Percentiles rank a stretch among this genome's conserved stretches.
phyloP scores from a whole-genome alignment of 2,113 vertebrate genomes.

The Daphoenositta chrysoptera region DNA sequence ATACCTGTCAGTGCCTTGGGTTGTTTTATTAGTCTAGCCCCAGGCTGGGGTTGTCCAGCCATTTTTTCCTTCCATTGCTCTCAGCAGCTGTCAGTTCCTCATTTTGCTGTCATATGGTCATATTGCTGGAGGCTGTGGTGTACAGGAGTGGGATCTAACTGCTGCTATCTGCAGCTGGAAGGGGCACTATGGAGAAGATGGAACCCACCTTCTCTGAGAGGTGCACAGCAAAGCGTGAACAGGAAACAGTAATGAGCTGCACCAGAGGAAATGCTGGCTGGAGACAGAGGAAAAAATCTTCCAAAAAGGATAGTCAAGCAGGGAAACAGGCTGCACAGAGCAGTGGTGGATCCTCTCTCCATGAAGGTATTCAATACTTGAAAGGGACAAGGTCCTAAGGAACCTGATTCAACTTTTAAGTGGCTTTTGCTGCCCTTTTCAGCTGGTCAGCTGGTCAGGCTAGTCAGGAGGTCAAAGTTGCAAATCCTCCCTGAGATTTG shows the following conservation, averaged over 20 bases:
- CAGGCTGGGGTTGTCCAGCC: accelerated
- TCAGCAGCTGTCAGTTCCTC: not conserved
- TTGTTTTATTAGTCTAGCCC: not conserved
- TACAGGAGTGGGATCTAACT: not conserved
- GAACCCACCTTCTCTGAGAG: not conserved
- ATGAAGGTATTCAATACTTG: not conserved
- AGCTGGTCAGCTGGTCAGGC: not conserved
- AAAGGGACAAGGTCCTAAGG: not conserved
- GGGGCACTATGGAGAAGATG: not conserved
- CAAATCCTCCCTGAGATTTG: not conserved
- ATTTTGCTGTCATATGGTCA: not conserved
- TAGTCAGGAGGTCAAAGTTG: not conserved
- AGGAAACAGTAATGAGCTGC: not conserved
- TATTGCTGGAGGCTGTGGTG: accelerated
- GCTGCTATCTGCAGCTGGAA: not conserved
- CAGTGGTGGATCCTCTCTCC: not conserved
- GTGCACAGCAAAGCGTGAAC: not conserved
- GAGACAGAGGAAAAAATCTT: not conserved
- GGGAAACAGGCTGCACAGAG: not conserved
- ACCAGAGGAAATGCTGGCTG: not conserved
- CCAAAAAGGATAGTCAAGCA: not conserved
- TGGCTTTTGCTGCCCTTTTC: not conserved
- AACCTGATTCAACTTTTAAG: not conserved
- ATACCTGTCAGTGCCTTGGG: not conserved
- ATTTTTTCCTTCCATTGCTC: not conserved